These are phyloP conservation scores for Calyptomena viridis DNA, from an alignment of 2,113 vertebrate genomes.

Conservation along the genomic window DNA sequence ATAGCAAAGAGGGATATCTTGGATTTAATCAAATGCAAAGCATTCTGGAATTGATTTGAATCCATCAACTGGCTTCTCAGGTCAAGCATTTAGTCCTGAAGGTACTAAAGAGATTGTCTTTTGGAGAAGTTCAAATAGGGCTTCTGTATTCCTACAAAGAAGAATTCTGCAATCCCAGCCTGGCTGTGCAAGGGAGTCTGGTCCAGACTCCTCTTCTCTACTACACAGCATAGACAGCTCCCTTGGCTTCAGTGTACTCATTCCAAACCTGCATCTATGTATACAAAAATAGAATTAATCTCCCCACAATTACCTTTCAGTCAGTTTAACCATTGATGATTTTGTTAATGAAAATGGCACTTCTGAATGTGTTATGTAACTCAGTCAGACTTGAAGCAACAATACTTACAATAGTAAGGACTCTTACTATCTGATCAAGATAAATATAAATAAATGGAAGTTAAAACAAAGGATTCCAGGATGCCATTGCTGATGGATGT, in stretches of 20 bases:
- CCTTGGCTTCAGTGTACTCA: background rate
- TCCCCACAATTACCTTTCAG: background rate
- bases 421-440: background rate
- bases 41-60: background rate
- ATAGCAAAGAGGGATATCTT: background rate
- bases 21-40: background rate
- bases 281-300: background rate
- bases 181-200: background rate
- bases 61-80: background rate
- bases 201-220: rapidly evolving
- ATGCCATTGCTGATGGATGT: background rate
- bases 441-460: background rate
- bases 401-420: background rate
- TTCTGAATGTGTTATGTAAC: background rate
- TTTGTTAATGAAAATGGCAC: background rate
- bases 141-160: background rate
- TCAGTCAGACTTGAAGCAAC: background rate
- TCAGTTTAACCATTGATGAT: background rate
- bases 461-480: background rate
- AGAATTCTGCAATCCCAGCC: background rate
- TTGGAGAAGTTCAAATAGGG: background rate
- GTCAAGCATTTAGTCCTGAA: background rate
- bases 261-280: background rate
- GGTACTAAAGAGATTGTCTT: background rate
- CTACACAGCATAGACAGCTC: background rate